Percentiles rank a stretch among this genome's conserved stretches.
phyloP scores from a whole-genome alignment of 2,888 invertebrate genomes.

The Brassicogethes aeneus region DNA sequence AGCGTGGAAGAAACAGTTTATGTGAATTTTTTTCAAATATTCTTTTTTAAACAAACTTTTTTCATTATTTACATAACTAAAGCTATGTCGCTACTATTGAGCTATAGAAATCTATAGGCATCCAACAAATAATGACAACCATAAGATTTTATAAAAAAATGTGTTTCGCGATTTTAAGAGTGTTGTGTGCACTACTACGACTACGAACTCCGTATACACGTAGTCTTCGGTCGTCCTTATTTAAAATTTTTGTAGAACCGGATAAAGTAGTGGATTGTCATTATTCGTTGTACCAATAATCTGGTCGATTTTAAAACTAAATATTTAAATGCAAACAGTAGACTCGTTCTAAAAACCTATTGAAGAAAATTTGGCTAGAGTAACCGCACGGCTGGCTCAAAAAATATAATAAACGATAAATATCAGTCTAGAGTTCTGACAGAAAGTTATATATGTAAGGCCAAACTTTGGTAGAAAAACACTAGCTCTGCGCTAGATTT shows the following conservation, averaged over 20 bases:
- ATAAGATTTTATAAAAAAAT: too few relatives aligned
- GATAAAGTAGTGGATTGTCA: too few relatives aligned
- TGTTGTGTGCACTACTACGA: too few relatives aligned
- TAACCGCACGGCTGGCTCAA: conserved; percentile 18
- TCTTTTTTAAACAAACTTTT: background rate
- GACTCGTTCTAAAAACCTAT: conserved; percentile 10
- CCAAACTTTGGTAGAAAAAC: conserved; percentile 33
- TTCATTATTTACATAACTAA: conserved; percentile 21
- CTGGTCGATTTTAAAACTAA: background rate
- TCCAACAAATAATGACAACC: too few relatives aligned
- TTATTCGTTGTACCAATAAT: too few relatives aligned
- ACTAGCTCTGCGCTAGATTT: conserved; percentile 22
- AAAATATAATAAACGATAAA: conserved; percentile 15
- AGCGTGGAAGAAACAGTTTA: conserved; percentile 30
- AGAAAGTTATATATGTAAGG: conserved; percentile 37
- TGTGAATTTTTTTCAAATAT: conserved; percentile 4
- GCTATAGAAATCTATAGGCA: conserved; percentile 25
- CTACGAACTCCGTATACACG: too few relatives aligned
- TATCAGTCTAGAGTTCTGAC: conserved; percentile 35
- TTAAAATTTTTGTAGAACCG: too few relatives aligned
- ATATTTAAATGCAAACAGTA: background rate
- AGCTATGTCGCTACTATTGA: conserved; percentile 26
- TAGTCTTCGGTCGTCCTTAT: too few relatives aligned
- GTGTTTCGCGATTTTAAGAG: too few relatives aligned
- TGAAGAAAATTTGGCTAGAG: conserved; percentile 31